A percentile compares a stretch with the other conserved stretches of the same genome.
Evolutionary conservation across 1,140 invertebrate genomes (phyloP).

Genomic region (Diorhabda elongata): DNA sequence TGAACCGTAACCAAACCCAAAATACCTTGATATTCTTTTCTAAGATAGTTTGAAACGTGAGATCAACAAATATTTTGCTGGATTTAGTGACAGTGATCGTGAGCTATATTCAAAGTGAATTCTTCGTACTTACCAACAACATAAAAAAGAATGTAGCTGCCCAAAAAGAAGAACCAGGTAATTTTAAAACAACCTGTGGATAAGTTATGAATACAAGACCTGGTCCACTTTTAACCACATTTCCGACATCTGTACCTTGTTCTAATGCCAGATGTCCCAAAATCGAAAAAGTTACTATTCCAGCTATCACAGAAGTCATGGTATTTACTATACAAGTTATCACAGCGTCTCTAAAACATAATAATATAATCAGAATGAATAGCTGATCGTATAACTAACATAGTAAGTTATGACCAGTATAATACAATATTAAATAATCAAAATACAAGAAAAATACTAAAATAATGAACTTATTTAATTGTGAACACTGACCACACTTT

Average conservation of each 20-base stretch:
- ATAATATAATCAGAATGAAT: neutral
- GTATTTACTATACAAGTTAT: slow-evolving; percentile 66
- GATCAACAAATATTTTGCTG: neutral
- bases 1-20: too few species aligned
- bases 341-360: slow-evolving; percentile 55
- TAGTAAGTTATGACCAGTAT: too few species aligned
- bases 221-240: slow-evolving; percentile 61
- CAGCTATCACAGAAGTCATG: slow-evolving; percentile 59
- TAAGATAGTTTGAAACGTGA: too few species aligned
- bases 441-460: too few species aligned
- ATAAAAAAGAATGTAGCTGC: slow-evolving; percentile 62
- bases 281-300: slow-evolving; percentile 61
- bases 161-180: slow-evolving; percentile 62
- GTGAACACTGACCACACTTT: too few species aligned
- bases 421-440: too few species aligned
- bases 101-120: neutral
- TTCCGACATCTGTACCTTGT: slow-evolving; percentile 51
- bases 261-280: slow-evolving; percentile 59
- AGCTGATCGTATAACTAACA: too few species aligned
- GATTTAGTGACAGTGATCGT: neutral
- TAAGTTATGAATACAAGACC: slow-evolving; percentile 66
- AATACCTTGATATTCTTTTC: too few species aligned
- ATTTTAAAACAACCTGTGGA: slow-evolving; percentile 62
- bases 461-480: too few species aligned
- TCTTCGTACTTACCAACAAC: slow-evolving; percentile 53